Base-by-base conservation (phyloP, 2,113 vertebrate genomes). In the Gasterosteus aculeatus region DNA sequence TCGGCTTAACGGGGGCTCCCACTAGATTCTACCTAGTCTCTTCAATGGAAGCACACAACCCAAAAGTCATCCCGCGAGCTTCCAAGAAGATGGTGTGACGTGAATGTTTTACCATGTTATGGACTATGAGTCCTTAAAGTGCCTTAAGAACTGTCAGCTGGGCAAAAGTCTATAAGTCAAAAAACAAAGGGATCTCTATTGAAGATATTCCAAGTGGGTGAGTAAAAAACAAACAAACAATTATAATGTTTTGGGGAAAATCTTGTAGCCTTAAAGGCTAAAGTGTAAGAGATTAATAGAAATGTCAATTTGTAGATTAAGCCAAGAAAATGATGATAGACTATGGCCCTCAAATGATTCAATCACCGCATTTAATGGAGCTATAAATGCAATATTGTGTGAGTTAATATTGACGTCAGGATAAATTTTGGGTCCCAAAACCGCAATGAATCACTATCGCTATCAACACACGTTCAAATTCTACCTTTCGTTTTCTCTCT, bases 401-500 rank as follows among this genome's bases (percentile, higher is more conserved):
- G 54, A 68, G 39, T 49, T 47, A 46, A 65, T 72, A 73, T 80
- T 67, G 54, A 77, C 51, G 39, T 69, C 33, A 42, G 18, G 26
- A 74, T 59, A 42, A 39, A 67, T 70, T 58, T 61, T 41, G 22
- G 61, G 42, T 53, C 49, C 49, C 26, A 26, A 18, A 74, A 62
- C 81, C 71, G 64, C 78, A 70, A 79, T 18, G 61, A 83, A 81
- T 76, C 79, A 71, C 78, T 77, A 16, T 26, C 2, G 57, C 31
- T 42, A 33, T 57, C 5, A 57, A 69, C 3, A 1, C 33, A 38
- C 47, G 10, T 65, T 75, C 2, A 15, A 53, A 39, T 67, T 84
- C 64, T 89, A 93, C 91, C 89, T 92, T 80, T 88, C 61, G 10
- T 80, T 71, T 74, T 90, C 18, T 49, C 29, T 54, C 31, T 78